phyloP scores from a whole-genome alignment of 2,888 invertebrate genomes.

The Andrena bicolor region DNA sequence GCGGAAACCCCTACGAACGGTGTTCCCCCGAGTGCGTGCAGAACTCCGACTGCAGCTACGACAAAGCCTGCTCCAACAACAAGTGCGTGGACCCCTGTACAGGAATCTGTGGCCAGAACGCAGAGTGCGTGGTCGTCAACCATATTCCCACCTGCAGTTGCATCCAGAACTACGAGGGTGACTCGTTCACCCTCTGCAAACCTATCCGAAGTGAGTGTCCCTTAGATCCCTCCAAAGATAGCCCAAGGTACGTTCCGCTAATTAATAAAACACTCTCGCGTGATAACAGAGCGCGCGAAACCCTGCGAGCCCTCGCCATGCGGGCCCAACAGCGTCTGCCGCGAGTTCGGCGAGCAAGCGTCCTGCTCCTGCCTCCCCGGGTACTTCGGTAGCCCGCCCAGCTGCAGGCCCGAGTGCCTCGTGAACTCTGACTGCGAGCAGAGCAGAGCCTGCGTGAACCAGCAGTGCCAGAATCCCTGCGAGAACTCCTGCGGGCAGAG shows the following conservation, averaged over 20 bases:
- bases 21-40: constrained; percentile 94
- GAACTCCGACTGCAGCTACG: constrained; percentile 91
- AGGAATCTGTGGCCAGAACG: constrained; percentile 91
- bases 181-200: constrained; percentile 87
- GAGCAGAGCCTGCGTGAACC: constrained; percentile 86
- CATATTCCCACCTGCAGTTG: constrained; percentile 89
- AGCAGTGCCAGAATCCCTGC: constrained; percentile 87
- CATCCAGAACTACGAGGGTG: constrained; percentile 86
- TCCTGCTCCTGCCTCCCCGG: constrained; percentile 86
- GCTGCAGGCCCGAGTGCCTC: constrained; percentile 86
- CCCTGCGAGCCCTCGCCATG: constrained; percentile 86
- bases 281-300: constrained; percentile 67
- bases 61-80: constrained; percentile 91
- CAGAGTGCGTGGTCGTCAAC: constrained; percentile 92
- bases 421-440: constrained; percentile 87
- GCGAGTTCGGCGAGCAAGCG: constrained; percentile 84
- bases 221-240: background rate
- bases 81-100: constrained; percentile 94
- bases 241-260: background rate
- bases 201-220: constrained; percentile 80
- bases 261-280: constrained; percentile 37
- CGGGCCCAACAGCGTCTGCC: constrained; percentile 86
- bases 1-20: constrained; percentile 86
- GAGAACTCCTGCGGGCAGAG: constrained; percentile 87
- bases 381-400: constrained; percentile 86